Evolutionary conservation across 2,113 vertebrate species (phyloP), one percentile per base, ranked within the genome.

Genomic region (Turdus rufiventris): DNA sequence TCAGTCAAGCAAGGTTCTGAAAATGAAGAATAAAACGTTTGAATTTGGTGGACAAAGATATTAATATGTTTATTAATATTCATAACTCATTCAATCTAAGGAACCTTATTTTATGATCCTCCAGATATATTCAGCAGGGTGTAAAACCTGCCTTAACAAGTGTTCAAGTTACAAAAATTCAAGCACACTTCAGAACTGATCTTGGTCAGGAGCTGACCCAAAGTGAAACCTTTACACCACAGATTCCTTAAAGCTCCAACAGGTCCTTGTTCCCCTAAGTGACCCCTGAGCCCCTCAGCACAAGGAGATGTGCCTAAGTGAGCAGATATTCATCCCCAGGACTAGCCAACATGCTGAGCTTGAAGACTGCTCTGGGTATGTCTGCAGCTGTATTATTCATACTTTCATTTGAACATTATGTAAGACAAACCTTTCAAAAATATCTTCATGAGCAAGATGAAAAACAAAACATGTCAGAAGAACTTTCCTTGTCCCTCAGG

Each of bases 371-470:
- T 61, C 56, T 60, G 80, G 50, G 38, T 29, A 85, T 75, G 17
- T 74, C 33, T 60, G 47, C 5, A 1, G 68, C 63, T 92, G 23
- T 58, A 77, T 81, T 91, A 78, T 67, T 91, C 65, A 87, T 63
- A 56, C 8, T 77, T 89, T n/a, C 25, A 48, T 51, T 74, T 66
- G 34, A 87, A 67, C 60, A 62, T 81, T 71, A 91, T 8, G 11
- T 45, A 78, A 92, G 70, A 89, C 61, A 94, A 34, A 53, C 24
- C 47, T 81, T 89, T 36, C 48, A 71, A 87, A 95, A 87, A 23
- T 67, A 89, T 61, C 73, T 82, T 61, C 42, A 45, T 43, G 21
- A 91, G 48, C 56, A 81, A 77, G 62, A 73, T 72, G 24, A 80
- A 79, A 79, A 85, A 11, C 26, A 73, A 79, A 91, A 54, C 23